These are phyloP conservation scores for Galerucella pusilla DNA, from an alignment of 2,888 invertebrate species.

Conservation along the genomic window DNA sequence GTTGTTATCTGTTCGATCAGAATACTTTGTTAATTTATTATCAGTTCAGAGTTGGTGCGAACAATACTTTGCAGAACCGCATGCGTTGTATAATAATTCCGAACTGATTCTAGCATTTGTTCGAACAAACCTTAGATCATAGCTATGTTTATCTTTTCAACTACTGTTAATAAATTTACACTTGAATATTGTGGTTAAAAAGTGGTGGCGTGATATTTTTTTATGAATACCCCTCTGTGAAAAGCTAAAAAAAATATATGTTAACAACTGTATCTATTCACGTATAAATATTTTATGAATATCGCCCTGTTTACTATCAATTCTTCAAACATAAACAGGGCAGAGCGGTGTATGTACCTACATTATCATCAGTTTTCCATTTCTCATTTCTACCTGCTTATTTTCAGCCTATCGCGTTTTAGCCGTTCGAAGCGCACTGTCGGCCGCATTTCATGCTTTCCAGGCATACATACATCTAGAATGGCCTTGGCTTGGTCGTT, in stretches of 20 bases:
- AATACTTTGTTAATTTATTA: too few relatives aligned
- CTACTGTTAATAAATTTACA: too few relatives aligned
- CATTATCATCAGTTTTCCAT: not conserved
- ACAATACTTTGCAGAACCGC: too few relatives aligned
- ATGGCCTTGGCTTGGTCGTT: slow-evolving; percentile 48
- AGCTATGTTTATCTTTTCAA: too few relatives aligned
- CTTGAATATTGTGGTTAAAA: too few relatives aligned
- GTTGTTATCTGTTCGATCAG: too few relatives aligned
- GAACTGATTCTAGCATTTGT: too few relatives aligned
- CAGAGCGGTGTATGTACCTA: not conserved
- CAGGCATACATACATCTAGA: slow-evolving; percentile 28
- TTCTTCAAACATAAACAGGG: slow-evolving; percentile 10
- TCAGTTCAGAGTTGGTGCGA: too few relatives aligned
- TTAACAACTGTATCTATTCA: not conserved
- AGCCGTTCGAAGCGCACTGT: not conserved
- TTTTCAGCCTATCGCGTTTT: slow-evolving; percentile 10
- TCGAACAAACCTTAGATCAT: too few relatives aligned
- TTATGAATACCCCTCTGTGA: not conserved
- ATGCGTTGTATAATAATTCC: too few relatives aligned
- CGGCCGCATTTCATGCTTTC: slow-evolving; percentile 30
- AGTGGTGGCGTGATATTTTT: too few relatives aligned
- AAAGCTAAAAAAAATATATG: too few relatives aligned
- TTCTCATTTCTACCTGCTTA: not conserved
- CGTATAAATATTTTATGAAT: not conserved
- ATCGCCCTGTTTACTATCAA: not conserved